Evolutionary conservation across 2,113 vertebrate genomes (phyloP).

Genomic region (zebrafish (Danio rerio)): DNA sequence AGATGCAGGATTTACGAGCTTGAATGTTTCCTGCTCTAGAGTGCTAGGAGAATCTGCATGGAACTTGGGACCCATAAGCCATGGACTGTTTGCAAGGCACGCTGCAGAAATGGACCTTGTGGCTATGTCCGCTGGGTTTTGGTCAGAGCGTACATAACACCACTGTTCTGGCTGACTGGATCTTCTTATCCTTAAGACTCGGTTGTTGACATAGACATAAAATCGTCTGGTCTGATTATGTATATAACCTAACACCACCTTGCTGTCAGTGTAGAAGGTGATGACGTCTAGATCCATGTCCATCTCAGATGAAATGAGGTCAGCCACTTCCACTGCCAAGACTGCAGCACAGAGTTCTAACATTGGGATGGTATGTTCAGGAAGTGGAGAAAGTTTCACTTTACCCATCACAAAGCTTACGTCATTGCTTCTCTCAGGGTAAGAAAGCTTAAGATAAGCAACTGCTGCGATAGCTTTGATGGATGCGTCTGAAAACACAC

Average conservation of each 20-base stretch:
- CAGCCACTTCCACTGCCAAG: neutral
- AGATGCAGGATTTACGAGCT: neutral
- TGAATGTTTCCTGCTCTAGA: neutral
- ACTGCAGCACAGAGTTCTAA: neutral
- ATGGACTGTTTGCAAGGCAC: neutral
- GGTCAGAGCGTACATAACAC: neutral
- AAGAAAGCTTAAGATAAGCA: neutral
- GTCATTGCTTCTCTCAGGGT: too few relatives aligned
- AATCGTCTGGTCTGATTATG: conserved; percentile 1
- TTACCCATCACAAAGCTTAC: too few relatives aligned
- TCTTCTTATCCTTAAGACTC: conserved; percentile 19
- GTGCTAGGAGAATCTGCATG: neutral
- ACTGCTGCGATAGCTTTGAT: neutral
- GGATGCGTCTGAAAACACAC: neutral
- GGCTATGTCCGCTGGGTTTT: neutral
- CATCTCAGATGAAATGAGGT: conserved; percentile 3
- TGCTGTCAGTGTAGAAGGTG: conserved; percentile 19
- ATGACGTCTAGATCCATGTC: neutral
- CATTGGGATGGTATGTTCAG: neutral
- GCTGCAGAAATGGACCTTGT: neutral
- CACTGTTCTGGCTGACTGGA: neutral
- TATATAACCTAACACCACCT: conserved; percentile 14
- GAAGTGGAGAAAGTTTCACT: conserved; percentile 24
- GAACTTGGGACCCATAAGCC: neutral
- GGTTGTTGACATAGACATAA: neutral